Conservation (phyloP, 2,888 invertebrate species). For the Ferdinandea cuprea region DNA sequence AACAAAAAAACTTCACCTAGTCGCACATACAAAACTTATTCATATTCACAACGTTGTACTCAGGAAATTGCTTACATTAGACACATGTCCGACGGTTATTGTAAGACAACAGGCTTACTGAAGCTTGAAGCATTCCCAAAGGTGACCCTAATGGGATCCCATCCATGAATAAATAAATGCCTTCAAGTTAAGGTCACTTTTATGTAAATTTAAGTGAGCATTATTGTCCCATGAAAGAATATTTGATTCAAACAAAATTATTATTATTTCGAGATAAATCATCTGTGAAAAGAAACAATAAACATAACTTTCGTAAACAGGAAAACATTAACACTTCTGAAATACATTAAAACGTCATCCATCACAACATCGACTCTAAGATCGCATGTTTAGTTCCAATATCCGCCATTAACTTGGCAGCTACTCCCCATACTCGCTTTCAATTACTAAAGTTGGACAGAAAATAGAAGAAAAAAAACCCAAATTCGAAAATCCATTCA, state of each 20-base stretch:
- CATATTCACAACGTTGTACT: constrained; percentile 56
- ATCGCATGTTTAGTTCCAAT: constrained; percentile 61
- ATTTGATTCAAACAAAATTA: constrained; percentile 24
- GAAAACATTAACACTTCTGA: constrained; percentile 47
- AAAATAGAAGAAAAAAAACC: no score
- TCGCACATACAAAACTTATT: constrained; percentile 41
- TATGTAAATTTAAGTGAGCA: constrained; percentile 55
- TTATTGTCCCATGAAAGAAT: background rate
- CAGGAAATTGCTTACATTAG: constrained; percentile 61
- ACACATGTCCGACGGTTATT: constrained; percentile 57
- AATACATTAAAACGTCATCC: constrained; percentile 35
- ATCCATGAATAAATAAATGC: constrained; percentile 70
- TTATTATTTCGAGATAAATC: constrained; percentile 10
- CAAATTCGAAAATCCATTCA: constrained; percentile 50
- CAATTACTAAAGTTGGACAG: constrained; percentile 6
- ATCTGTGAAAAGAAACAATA: background rate
- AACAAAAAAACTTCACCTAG: constrained; percentile 1
- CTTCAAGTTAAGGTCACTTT: constrained; percentile 61
- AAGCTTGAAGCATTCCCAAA: constrained; percentile 46
- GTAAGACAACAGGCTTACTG: constrained; percentile 50
- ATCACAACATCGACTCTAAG: constrained; percentile 19
- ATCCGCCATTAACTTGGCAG: constrained; percentile 47
- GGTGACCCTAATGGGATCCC: constrained; percentile 60
- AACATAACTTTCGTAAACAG: constrained; percentile 10
- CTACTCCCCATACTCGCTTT: constrained; percentile 17